phyloP scores from a whole-genome alignment of 2,113 vertebrate species.

The Passer montanus region DNA sequence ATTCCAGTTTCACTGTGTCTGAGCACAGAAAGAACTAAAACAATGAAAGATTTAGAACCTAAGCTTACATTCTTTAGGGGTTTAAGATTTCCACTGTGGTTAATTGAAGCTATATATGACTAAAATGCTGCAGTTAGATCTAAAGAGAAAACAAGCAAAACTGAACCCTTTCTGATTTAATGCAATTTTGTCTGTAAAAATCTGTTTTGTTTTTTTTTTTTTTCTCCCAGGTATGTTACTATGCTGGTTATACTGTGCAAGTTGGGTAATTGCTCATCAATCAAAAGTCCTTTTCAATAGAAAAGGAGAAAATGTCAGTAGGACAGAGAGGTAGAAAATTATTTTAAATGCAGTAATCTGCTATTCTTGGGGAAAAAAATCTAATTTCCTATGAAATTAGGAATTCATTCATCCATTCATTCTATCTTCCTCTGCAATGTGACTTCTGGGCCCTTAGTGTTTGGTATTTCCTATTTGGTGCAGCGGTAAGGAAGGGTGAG shows the following conservation, averaged over 20 bases:
- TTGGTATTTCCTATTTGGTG: not conserved
- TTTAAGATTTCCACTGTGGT: not conserved
- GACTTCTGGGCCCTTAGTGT: not conserved
- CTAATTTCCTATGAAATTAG: not conserved
- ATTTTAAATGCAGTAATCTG: not conserved
- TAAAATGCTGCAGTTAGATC: not conserved
- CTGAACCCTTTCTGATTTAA: not conserved
- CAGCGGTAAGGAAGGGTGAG: not conserved
- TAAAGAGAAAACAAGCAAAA: not conserved
- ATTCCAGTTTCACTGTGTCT: not conserved
- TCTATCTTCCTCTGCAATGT: not conserved
- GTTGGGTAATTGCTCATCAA: not conserved
- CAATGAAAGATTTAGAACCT: not conserved
- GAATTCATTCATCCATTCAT: not conserved
- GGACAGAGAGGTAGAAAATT: not conserved
- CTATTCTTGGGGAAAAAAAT: not conserved
- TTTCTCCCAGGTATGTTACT: not conserved
- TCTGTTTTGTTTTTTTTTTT: not conserved
- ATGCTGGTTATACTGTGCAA: not conserved
- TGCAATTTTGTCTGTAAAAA: not conserved
- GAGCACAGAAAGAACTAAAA: not conserved
- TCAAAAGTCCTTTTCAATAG: not conserved
- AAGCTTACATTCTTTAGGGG: not conserved
- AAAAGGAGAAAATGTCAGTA: not conserved
- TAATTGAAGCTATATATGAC: not conserved